Percentiles rank a stretch among this genome's conserved stretches.
phyloP scores from a whole-genome alignment of 92 coral and sea anemone species.

The Porites rus region DNA sequence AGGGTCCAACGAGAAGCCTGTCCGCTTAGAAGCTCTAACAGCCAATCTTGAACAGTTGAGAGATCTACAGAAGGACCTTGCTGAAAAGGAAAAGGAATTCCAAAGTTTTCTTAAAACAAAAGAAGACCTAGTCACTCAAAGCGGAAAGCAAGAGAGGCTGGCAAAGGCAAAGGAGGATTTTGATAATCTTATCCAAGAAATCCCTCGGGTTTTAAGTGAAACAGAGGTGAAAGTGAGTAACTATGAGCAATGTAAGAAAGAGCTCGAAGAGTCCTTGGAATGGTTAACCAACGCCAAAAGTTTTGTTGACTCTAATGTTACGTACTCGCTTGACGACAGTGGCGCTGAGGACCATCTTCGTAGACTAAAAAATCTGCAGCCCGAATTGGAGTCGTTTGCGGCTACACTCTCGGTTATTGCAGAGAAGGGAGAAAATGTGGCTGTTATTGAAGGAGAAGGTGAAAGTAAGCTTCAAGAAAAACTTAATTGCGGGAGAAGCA shows the following conservation, averaged over 20 bases:
- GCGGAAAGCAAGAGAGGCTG: slow-evolving; percentile 53
- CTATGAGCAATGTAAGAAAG: slow-evolving; percentile 32
- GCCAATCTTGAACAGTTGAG: slow-evolving; percentile 42
- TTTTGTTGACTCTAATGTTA: slow-evolving; percentile 33
- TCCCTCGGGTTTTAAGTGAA: slow-evolving; percentile 42
- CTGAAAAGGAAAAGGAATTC: slow-evolving; percentile 45
- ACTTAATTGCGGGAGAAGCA: slow-evolving; percentile 7
- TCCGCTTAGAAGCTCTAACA: slow-evolving; percentile 9
- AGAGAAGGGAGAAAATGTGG: slow-evolving; percentile 7
- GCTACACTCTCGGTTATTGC: slow-evolving; percentile 10
- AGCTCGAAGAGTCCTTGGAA: slow-evolving; percentile 52
- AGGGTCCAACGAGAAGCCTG: background rate
- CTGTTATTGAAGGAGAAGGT: background rate
- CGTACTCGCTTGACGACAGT: slow-evolving; percentile 30
- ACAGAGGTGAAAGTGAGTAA: slow-evolving; percentile 44
- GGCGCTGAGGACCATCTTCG: slow-evolving; percentile 21
- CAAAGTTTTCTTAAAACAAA: slow-evolving; percentile 20
- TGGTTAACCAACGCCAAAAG: slow-evolving; percentile 64
- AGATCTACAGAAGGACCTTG: slow-evolving; percentile 46
- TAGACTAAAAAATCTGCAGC: slow-evolving; percentile 17
- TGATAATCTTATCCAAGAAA: slow-evolving; percentile 7
- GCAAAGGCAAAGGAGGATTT: slow-evolving; percentile 14
- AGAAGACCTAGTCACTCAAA: slow-evolving; percentile 15
- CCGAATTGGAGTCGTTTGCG: slow-evolving; percentile 31
- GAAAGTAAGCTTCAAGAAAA: slow-evolving; percentile 19